Conservation (phyloP, 2,888 invertebrate genomes). For the Drosophila leonis region DNA sequence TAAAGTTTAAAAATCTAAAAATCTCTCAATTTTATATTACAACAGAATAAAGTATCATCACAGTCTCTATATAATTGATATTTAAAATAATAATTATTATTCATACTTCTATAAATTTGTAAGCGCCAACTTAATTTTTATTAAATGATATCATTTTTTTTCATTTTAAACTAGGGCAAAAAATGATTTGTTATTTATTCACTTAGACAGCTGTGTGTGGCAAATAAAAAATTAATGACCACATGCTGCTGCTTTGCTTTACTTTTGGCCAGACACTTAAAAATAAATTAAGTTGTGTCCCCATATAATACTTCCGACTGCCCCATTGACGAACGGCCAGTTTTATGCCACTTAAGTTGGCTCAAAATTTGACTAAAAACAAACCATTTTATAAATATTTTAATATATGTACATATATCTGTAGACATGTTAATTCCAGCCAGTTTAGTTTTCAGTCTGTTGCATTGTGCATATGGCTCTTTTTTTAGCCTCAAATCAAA, state of each 20-base stretch:
- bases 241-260: conserved; percentile 15
- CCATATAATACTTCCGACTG: conserved; percentile 15
- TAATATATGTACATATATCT: neutral
- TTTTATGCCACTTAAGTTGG: conserved; percentile 35
- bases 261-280: conserved; percentile 6
- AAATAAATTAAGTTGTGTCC: conserved; percentile 17
- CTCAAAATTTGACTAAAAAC: conserved; percentile 2
- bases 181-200: neutral
- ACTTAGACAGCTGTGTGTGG: conserved; percentile 3
- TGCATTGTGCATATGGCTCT: conserved; percentile 40
- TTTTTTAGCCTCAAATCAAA: conserved; percentile 42
- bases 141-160: too few species aligned
- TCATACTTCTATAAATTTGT: neutral
- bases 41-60: neutral
- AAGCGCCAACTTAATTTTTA: too few species aligned
- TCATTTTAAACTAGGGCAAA: too few species aligned
- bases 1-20: neutral
- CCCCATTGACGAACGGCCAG: neutral
- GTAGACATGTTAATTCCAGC: conserved; percentile 5
- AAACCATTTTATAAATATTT: neutral
- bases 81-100: neutral
- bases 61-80: too few species aligned
- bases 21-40: neutral
- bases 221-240: conserved; percentile 4
- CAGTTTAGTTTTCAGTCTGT: conserved; percentile 26